Evolutionary conservation across 2,113 vertebrate species (phyloP).

Genomic region (Rhinoptilus africanus): DNA sequence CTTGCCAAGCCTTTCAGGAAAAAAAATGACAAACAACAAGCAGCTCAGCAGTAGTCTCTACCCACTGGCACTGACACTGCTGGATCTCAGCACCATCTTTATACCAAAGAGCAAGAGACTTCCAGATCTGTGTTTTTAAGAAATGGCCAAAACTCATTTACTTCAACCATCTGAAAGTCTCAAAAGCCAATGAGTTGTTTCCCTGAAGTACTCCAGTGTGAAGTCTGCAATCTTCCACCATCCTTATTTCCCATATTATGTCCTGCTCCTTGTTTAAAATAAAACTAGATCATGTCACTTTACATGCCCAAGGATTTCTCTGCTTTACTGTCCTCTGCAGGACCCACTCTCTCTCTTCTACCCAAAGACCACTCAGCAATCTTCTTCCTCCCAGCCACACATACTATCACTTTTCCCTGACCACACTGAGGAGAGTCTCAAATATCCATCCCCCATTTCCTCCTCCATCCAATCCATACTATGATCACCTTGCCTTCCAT

Average conservation of each 20-base stretch:
- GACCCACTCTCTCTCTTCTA: not conserved
- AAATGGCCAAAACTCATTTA: not conserved
- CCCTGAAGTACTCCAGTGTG: not conserved
- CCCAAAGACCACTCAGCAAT: not conserved
- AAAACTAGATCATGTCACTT: not conserved
- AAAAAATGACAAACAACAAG: not conserved
- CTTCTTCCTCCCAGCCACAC: not conserved
- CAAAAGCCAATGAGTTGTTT: not conserved
- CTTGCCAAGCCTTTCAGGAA: not conserved
- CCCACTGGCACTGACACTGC: not conserved
- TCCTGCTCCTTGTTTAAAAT: not conserved
- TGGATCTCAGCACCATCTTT: not conserved
- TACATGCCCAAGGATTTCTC: not conserved
- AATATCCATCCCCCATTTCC: not conserved
- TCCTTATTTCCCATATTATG: not conserved
- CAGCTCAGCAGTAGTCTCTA: not conserved
- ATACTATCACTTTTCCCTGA: not conserved
- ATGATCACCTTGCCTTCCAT: not conserved
- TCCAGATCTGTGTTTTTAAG: not conserved
- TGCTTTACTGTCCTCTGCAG: not conserved
- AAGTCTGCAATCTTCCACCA: not conserved
- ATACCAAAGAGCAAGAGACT: not conserved
- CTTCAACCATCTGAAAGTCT: not conserved
- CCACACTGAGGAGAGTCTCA: not conserved
- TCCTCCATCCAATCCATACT: not conserved